Base-by-base conservation (phyloP, 2,797 vertebrate species). In the Karalla daura region DNA sequence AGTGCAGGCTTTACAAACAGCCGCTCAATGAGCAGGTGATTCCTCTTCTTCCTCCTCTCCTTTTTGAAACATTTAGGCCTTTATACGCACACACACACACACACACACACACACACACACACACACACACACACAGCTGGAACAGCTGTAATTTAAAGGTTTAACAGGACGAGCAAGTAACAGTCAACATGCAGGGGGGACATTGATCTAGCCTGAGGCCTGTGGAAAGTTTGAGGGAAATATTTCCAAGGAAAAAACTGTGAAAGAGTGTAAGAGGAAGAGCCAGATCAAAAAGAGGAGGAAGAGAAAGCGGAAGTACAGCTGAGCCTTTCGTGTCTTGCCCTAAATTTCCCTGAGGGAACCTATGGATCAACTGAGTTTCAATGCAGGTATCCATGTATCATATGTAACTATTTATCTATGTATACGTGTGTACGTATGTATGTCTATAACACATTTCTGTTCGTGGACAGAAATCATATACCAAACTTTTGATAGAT, bases 1-100 rank as follows among this genome's bases (percentile, higher is more conserved):
- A 91, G 84, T 88, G 86, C 86, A 65, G 80, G 69, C 67, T 86
- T 81, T 68, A 75, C 85, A 90, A 88, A 91, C 81, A 41, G 63
- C 74, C 53, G 79, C 83, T 85, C 69, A 58, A 67, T 50, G 69
- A 37, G 36, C 35, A 70, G 78, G 63, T 27, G 62, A 55, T 71
- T 80, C 39, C 23, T 33, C 45, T 27, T 33, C 54, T 20, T 21
- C 17, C 10, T 27, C 7, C 5, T 27, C 27, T 46, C 24, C 35
- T 14, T 36, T 9, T 5, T 13, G 27, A 10, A 53, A 41, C 39
- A 69, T 74, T 50, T 24, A 44, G 69, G 76, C 73, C 76, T 76
- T 61, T 69, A 56, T 33, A 60, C 50, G 51, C 63, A 59, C 60
- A 74, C 63, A 71, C 74, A 45, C 60, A 74, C 61, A 75, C 77